Percentiles rank a stretch among this genome's conserved stretches.
Evolutionary conservation across 23 tunicate species (phyloP).

Genomic region (Trididemnum miniatum): DNA sequence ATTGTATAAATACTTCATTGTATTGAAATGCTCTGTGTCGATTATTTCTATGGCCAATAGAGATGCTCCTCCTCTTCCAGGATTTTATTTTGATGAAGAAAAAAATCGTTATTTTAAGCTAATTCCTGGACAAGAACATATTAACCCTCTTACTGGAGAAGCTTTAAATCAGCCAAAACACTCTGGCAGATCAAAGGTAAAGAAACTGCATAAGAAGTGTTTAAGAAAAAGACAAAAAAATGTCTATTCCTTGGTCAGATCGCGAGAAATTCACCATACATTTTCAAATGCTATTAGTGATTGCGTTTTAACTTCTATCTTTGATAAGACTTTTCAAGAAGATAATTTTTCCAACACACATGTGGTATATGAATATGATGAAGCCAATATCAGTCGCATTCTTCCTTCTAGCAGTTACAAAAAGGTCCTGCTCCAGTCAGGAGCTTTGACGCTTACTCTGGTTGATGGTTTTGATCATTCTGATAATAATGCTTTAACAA

Average conservation of each 20-base stretch:
- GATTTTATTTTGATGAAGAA: conserved; percentile 55
- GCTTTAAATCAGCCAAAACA: background rate
- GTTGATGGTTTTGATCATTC: background rate
- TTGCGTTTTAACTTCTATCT: background rate
- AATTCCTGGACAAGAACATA: conserved; percentile 43
- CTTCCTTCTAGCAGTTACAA: background rate
- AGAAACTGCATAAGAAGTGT: background rate
- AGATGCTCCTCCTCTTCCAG: conserved; percentile 48
- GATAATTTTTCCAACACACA: background rate
- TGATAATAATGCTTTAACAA: background rate
- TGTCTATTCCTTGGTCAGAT: background rate
- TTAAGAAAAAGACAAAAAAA: background rate
- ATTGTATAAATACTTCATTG: too few relatives aligned
- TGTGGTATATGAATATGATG: background rate
- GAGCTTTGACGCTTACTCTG: background rate
- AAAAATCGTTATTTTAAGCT: conserved; percentile 59
- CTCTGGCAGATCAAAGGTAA: background rate
- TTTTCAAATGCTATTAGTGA: background rate
- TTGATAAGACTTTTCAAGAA: background rate
- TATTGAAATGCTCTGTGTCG: too few relatives aligned
- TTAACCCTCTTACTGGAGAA: conserved; percentile 32
- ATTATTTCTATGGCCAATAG: conserved; percentile 7
- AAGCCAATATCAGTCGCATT: background rate
- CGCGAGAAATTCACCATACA: background rate
- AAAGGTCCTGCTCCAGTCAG: background rate